Conservation (phyloP, 2,888 invertebrate species). For the Ptilodon capucinus region DNA sequence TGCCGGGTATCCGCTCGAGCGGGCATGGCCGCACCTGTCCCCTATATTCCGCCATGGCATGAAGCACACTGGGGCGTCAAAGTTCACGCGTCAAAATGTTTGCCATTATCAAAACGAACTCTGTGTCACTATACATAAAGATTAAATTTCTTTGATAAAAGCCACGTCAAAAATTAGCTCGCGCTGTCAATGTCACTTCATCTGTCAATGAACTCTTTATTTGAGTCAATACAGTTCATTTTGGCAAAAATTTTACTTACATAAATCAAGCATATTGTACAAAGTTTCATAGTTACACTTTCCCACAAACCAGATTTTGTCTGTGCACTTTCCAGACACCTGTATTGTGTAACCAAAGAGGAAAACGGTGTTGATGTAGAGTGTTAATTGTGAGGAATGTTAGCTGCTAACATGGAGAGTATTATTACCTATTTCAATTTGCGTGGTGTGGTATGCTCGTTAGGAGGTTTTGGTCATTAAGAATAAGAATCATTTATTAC, state of each 20-base stretch:
- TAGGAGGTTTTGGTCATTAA: not conserved
- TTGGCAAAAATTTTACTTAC: no score
- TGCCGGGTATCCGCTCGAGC: conserved; percentile 57
- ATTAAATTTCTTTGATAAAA: no score
- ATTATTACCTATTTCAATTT: not conserved
- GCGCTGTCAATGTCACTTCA: no score
- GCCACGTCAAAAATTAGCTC: no score
- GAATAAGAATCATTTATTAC: no score
- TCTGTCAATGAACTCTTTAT: no score
- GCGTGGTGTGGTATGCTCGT: not conserved
- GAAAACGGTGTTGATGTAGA: not conserved
- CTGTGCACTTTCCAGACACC: conserved; percentile 26
- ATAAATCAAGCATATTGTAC: conserved; percentile 15
- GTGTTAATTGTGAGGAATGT: not conserved
- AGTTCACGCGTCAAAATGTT: no score
- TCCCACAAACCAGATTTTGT: no score
- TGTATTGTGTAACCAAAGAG: not conserved
- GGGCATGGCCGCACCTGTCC: conserved; percentile 71
- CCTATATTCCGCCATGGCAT: conserved; percentile 33
- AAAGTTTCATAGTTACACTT: conserved; percentile 22
- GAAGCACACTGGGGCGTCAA: no score
- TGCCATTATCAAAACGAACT: no score
- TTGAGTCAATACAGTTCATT: no score
- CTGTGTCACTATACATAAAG: no score
- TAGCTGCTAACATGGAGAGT: not conserved